These are phyloP conservation scores for Heliconius melpomene DNA, from an alignment of 1,140 invertebrate genomes.

Conservation along the genomic window DNA sequence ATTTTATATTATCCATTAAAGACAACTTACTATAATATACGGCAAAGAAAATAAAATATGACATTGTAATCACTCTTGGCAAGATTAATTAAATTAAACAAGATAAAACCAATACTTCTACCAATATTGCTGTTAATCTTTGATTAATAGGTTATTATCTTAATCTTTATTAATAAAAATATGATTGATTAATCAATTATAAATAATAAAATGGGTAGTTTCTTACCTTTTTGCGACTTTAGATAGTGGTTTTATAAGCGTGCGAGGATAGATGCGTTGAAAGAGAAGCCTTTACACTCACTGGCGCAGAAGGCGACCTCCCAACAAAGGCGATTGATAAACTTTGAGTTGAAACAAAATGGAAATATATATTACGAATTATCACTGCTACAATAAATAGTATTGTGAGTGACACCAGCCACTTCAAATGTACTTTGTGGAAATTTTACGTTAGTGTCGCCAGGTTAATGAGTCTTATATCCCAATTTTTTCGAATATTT, in stretches of 20 bases:
- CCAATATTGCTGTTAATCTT: not conserved
- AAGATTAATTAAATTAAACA: not conserved
- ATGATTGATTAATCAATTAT: not conserved
- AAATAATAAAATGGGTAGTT: conserved; percentile 15
- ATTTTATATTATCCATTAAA: not conserved
- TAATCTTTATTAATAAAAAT: not conserved
- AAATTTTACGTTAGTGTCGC: conserved; percentile 39
- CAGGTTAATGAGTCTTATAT: conserved; percentile 35
- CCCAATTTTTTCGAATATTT: conserved; percentile 1
- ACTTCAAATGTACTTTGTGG: conserved; percentile 17
- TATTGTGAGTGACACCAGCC: conserved; percentile 50
- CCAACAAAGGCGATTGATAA: conserved; percentile 68
- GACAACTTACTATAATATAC: no score
- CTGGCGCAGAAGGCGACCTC: conserved; percentile 78
- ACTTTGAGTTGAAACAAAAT: conserved; percentile 50
- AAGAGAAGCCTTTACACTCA: conserved; percentile 78
- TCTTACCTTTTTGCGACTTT: conserved; percentile 43
- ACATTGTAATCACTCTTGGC: conserved; percentile 12
- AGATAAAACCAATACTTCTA: conserved; percentile 3
- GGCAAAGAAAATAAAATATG: not conserved
- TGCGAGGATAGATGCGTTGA: conserved; percentile 50
- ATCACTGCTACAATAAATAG: conserved; percentile 44
- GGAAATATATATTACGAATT: conserved; percentile 57
- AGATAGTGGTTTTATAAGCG: not conserved
- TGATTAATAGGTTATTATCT: conserved; percentile 10